phyloP scores from a whole-genome alignment of 2,797 vertebrate species.

The Pyrocephalus nanus region DNA sequence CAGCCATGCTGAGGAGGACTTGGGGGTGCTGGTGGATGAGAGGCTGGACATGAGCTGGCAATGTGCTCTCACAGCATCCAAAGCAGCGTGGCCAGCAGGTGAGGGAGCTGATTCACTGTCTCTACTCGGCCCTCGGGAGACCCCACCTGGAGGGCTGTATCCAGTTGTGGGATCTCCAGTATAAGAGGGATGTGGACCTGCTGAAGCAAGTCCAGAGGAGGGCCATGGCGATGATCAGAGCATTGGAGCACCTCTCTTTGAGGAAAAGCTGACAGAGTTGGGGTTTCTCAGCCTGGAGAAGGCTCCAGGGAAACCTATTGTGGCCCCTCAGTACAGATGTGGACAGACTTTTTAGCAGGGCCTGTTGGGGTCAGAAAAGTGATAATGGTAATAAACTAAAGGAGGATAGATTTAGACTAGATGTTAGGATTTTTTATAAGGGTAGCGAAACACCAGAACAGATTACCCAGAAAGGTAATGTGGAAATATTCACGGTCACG shows the following conservation, averaged over 20 bases:
- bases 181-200: not conserved
- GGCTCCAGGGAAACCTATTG: not conserved
- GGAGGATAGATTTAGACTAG: not conserved
- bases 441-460: not conserved
- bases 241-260: not conserved
- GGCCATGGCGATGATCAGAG: not conserved
- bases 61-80: not conserved
- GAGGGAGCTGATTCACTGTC: not conserved
- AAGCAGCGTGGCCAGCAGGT: not conserved
- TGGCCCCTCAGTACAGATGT: not conserved
- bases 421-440: not conserved
- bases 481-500: not conserved
- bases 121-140: not conserved
- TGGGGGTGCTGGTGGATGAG: fast-evolving
- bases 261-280: not conserved
- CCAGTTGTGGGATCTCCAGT: not conserved
- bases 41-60: not conserved
- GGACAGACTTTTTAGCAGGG: not conserved
- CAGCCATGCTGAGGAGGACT: not conserved
- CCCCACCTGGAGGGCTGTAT: not conserved
- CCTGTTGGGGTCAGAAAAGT: not conserved
- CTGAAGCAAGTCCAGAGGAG: not conserved
- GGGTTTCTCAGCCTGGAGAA: not conserved
- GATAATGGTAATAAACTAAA: not conserved
- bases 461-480: not conserved